Conservation (phyloP, 2,797 vertebrate species). For the Euthynnus affinis region DNA sequence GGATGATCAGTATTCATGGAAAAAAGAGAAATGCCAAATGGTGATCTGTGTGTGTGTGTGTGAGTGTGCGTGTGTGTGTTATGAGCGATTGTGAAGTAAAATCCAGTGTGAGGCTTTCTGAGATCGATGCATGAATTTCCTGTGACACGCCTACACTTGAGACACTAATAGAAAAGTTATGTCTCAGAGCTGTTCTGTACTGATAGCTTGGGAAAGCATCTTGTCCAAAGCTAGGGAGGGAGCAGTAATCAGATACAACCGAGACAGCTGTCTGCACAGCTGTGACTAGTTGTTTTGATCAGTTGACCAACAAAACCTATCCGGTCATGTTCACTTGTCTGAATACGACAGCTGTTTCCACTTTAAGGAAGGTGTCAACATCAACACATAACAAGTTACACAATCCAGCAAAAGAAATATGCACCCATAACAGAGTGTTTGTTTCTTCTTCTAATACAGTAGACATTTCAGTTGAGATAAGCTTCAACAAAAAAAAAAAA, state of each 20-base stretch:
- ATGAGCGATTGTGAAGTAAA: not conserved
- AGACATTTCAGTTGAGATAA: not conserved
- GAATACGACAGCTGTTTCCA: constrained; percentile 3
- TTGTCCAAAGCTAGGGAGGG: too few relatives aligned
- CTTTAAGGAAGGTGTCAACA: constrained; percentile 1
- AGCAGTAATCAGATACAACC: not conserved
- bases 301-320: not conserved
- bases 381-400: not conserved
- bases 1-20: constrained; percentile 1
- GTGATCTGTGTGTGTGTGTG: not conserved
- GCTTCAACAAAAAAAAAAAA: too few relatives aligned
- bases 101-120: not conserved
- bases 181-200: not conserved
- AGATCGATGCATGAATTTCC: not conserved
- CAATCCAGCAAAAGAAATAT: not conserved
- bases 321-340: not conserved
- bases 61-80: not conserved
- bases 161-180: not conserved
- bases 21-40: not conserved
- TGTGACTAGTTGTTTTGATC: constrained; percentile 18
- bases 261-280: constrained; percentile 17
- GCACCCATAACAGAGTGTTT: not conserved
- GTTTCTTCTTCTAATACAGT: not conserved
- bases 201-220: not conserved
- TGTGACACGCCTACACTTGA: not conserved